Evolutionary conservation across 92 coral and sea anemone species (phyloP).

Genomic region (Parazoanthus darwini): DNA sequence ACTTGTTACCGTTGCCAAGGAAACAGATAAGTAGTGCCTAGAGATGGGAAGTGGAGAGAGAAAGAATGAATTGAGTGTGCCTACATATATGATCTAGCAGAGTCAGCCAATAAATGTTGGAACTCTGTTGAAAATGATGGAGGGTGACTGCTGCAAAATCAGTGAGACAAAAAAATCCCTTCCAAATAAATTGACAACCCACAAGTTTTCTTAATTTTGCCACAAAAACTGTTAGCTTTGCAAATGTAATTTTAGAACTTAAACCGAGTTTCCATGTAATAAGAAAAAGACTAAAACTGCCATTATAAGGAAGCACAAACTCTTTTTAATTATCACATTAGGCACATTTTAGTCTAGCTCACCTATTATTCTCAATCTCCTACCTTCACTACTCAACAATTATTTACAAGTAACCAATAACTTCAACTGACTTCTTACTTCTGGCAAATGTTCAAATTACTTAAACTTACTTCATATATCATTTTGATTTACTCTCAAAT

Average conservation of each 20-base stretch:
- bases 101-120: background rate
- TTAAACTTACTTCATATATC: no score
- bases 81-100: constrained; percentile 3
- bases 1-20: constrained; percentile 50
- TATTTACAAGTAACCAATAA: no score
- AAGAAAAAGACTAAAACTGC: background rate
- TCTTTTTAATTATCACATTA: no score
- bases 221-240: background rate
- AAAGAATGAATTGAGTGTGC: constrained; percentile 30
- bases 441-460: no score
- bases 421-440: no score
- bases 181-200: background rate
- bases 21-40: constrained; percentile 49
- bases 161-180: background rate
- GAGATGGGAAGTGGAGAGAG: constrained; percentile 36
- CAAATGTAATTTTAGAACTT: background rate
- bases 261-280: background rate
- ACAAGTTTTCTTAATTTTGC: no score
- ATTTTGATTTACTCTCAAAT: no score
- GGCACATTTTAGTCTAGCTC: no score
- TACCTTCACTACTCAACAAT: no score
- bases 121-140: background rate
- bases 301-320: background rate
- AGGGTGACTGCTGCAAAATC: background rate
- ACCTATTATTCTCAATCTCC: no score